Percentiles rank a stretch among this genome's conserved stretches.
These are phyloP conservation scores for Erebia aethiops DNA, from an alignment of 2,888 invertebrate species.

Conservation along the genomic window DNA sequence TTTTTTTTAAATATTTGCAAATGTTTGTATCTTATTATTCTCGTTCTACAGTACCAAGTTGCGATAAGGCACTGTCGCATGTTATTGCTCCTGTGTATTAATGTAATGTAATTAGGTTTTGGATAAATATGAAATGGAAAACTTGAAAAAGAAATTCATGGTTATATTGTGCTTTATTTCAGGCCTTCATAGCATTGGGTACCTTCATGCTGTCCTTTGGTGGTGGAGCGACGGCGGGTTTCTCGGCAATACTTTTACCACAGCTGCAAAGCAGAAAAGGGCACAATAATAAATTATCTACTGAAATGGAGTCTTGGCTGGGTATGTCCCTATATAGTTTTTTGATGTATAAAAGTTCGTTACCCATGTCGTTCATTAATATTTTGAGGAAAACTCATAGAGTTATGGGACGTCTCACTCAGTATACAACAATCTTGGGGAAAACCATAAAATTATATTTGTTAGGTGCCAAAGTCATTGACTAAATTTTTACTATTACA, in stretches of 20 bases:
- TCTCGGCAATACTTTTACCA: slow-evolving; percentile 85
- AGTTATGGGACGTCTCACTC: no score
- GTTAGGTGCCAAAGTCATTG: background rate
- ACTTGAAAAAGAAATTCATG: no score
- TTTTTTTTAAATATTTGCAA: no score
- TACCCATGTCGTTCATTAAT: no score
- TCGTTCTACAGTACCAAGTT: no score
- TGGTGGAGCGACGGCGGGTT: slow-evolving; percentile 84
- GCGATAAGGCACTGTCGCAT: no score
- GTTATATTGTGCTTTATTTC: slow-evolving; percentile 42
- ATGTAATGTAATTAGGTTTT: no score
- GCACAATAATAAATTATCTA: slow-evolving; percentile 65
- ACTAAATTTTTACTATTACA: background rate
- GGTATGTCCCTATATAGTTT: slow-evolving; percentile 67
- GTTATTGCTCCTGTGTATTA: no score
- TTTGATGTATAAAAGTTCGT: background rate
- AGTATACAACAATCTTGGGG: no score
- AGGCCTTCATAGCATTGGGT: slow-evolving; percentile 81
- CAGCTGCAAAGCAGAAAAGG: slow-evolving; percentile 74
- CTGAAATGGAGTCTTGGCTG: slow-evolving; percentile 84
- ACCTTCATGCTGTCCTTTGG: slow-evolving; percentile 81
- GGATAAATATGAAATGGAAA: no score
- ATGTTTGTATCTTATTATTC: no score
- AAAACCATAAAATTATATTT: background rate
- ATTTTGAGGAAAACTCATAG: no score